These are phyloP conservation scores for Simalia tracyae DNA, from an alignment of 2,797 vertebrate species.

Conservation along the genomic window DNA sequence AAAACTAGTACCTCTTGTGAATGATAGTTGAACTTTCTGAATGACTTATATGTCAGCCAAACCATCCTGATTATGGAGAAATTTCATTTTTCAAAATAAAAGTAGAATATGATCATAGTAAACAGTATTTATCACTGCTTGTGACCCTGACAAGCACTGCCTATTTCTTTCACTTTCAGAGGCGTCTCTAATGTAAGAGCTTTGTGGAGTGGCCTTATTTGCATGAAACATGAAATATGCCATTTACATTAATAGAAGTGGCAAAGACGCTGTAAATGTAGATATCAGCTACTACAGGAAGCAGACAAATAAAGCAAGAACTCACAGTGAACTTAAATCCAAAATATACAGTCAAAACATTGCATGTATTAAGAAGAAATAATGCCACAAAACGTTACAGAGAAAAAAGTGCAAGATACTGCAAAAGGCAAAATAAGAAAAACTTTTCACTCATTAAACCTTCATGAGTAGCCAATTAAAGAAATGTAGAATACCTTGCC, in stretches of 20 bases:
- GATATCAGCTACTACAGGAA: slow-evolving; percentile 36
- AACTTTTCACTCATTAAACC: neutral
- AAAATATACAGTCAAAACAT: slow-evolving; percentile 48
- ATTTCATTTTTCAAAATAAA: slow-evolving; percentile 33
- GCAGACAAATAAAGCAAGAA: slow-evolving; percentile 12
- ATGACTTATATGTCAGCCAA: neutral
- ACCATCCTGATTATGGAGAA: slow-evolving; percentile 24
- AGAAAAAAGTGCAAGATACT: slow-evolving; percentile 39
- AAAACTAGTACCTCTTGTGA: slow-evolving; percentile 27
- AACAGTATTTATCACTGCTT: slow-evolving; percentile 45
- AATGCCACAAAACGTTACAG: neutral
- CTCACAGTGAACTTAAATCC: slow-evolving; percentile 34
- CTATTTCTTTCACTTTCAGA: slow-evolving; percentile 50
- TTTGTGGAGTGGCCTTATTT: slow-evolving; percentile 53
- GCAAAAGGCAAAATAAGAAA: slow-evolving; percentile 3
- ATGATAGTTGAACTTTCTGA: slow-evolving; percentile 41
- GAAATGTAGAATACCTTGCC: neutral
- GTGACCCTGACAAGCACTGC: slow-evolving; percentile 43
- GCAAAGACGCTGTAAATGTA: slow-evolving; percentile 44
- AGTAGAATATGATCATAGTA: slow-evolving; percentile 3
- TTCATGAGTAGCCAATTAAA: neutral
- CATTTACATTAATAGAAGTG: slow-evolving; percentile 58
- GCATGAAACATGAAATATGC: slow-evolving; percentile 31
- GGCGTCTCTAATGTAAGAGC: slow-evolving; percentile 49
- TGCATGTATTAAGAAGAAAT: slow-evolving; percentile 25